Evolutionary conservation across 35 echinoderm and acorn worm genomes (phyloP).

Genomic region (Amphiura filiformis): DNA sequence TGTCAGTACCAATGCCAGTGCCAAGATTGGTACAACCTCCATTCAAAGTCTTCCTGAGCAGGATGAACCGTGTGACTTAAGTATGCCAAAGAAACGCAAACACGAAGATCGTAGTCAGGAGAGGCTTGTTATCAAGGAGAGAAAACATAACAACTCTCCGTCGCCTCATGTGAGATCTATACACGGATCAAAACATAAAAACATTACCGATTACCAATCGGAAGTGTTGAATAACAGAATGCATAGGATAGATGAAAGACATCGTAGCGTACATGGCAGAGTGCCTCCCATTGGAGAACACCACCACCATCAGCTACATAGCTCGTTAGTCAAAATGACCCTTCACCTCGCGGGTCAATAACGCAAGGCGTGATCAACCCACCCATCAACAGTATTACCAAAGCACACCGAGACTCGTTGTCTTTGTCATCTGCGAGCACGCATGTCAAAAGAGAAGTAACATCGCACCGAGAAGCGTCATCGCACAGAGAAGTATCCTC

Average conservation of each 20-base stretch:
- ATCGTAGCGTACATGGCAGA: not conserved
- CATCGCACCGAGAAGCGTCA: not conserved
- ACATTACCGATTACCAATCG: not conserved
- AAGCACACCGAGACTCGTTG: not conserved
- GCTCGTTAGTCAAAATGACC: slow-evolving; percentile 65
- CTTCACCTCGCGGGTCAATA: slow-evolving; percentile 69
- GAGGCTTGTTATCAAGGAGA: not conserved
- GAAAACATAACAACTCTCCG: slow-evolving; percentile 13
- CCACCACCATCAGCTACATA: not conserved
- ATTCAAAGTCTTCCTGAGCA: slow-evolving; percentile 45
- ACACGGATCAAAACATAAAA: slow-evolving; percentile 14
- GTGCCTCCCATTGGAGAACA: not conserved
- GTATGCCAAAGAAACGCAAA: slow-evolving; percentile 82
- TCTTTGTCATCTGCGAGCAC: too few relatives aligned
- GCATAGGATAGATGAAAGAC: not conserved
- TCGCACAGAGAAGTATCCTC: not conserved
- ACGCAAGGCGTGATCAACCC: slow-evolving; percentile 80
- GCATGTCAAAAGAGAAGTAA: not conserved
- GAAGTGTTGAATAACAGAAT: slow-evolving; percentile 16
- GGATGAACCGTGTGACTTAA: slow-evolving; percentile 95
- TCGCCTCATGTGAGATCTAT: slow-evolving; percentile 25
- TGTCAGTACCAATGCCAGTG: slow-evolving; percentile 2
- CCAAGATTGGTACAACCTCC: not conserved
- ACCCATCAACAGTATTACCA: not conserved
- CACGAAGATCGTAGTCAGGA: not conserved